Evolutionary conservation across 2,797 vertebrate genomes (phyloP).

Genomic region (Poeciliopsis gracilis): DNA sequence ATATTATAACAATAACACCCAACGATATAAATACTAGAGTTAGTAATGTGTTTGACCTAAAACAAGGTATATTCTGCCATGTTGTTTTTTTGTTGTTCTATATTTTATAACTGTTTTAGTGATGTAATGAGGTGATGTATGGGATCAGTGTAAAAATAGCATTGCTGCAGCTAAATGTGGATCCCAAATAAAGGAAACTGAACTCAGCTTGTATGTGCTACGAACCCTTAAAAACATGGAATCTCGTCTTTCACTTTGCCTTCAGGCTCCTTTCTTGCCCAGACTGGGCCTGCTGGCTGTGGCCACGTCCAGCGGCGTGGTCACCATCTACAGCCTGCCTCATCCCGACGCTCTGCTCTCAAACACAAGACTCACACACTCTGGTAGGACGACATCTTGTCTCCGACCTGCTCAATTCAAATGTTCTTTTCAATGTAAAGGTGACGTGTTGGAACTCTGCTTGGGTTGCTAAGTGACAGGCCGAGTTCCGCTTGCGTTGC

Average conservation of each 20-base stretch:
- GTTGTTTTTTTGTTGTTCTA: no score
- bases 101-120: no score
- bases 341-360: conserved; percentile 84
- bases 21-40: no score
- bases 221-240: background rate
- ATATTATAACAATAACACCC: no score
- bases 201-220: background rate
- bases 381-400: conserved; percentile 74
- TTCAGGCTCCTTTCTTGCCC: conserved; percentile 82
- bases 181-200: background rate
- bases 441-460: no score
- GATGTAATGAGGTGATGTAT: no score
- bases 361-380: conserved; percentile 64
- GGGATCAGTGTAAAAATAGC: no score
- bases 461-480: no score
- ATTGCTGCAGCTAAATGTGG: background rate
- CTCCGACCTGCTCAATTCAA: background rate
- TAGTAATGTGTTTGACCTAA: no score
- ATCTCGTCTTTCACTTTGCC: accelerated
- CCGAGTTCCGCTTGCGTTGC: no score
- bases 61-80: no score
- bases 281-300: conserved; percentile 91
- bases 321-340: conserved; percentile 90
- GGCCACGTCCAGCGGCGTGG: conserved; percentile 85
- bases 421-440: background rate